Conservation (phyloP, 2,888 invertebrate genomes). For the Hydrotaea diabolus region DNA sequence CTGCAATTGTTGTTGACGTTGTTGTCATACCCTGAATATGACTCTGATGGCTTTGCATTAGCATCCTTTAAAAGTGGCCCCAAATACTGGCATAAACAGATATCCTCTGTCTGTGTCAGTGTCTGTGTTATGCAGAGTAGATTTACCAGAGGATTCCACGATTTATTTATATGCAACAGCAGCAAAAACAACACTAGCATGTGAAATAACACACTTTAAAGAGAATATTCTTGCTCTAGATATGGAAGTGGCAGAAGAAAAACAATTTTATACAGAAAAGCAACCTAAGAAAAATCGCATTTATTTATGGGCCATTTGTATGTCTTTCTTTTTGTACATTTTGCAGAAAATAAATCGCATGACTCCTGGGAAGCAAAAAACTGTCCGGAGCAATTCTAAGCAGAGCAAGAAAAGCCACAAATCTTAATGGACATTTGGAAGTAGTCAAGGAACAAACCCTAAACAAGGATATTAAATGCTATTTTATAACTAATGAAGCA, state of each 20-base stretch:
- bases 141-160: neutral
- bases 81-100: constrained; percentile 2
- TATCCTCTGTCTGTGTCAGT: too few relatives aligned
- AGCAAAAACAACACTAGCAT: neutral
- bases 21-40: neutral
- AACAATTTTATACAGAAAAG: neutral
- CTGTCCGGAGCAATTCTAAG: constrained; percentile 7
- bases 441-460: neutral
- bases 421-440: constrained; percentile 27
- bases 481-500: constrained; percentile 43
- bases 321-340: neutral
- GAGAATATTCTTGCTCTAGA: neutral
- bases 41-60: constrained; percentile 2
- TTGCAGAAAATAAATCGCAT: constrained; percentile 38
- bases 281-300: constrained; percentile 9
- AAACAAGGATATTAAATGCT: constrained; percentile 29
- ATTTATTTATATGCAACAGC: constrained; percentile 13
- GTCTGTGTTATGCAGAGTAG: constrained; percentile 11
- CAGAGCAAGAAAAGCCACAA: constrained; percentile 34
- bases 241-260: too few relatives aligned
- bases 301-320: constrained; percentile 11
- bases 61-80: constrained; percentile 3
- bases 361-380: constrained; percentile 23
- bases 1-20: neutral
- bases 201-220: constrained; percentile 5